These are phyloP conservation scores for Epistrophe eligans DNA, from an alignment of 2,888 invertebrate genomes.

Conservation along the genomic window DNA sequence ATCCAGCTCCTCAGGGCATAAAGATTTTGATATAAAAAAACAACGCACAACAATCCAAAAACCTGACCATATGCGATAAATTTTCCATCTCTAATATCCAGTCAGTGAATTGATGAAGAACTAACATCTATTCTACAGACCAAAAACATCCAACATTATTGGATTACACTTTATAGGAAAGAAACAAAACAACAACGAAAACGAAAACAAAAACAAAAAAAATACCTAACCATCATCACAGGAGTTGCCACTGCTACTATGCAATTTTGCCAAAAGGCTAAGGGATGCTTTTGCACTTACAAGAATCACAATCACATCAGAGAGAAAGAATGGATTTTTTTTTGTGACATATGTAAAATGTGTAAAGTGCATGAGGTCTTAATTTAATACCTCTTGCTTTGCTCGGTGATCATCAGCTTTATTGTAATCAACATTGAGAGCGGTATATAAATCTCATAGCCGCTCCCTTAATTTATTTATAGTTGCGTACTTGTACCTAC, in stretches of 20 bases:
- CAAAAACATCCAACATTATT: conserved; percentile 62
- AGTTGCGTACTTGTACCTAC: conserved; percentile 17
- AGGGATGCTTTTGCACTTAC: conserved; percentile 57
- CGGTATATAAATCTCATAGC: neutral
- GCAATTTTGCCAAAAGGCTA: conserved; percentile 27
- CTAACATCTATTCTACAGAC: neutral
- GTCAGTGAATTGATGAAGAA: neutral
- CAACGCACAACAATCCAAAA: conserved; percentile 40
- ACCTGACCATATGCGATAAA: conserved; percentile 75
- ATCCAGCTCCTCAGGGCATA: conserved; percentile 57
- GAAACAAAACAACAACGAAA: neutral
- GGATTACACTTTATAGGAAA: conserved; percentile 64
- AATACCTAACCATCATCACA: too few relatives aligned
- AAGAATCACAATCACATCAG: conserved; percentile 37
- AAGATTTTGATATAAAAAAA: conserved; percentile 51
- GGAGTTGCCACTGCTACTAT: neutral
- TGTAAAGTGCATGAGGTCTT: conserved; percentile 81
- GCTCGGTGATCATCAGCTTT: conserved; percentile 63
- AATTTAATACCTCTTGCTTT: conserved; percentile 67
- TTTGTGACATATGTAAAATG: conserved; percentile 82
- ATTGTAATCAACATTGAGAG: conserved; percentile 52
- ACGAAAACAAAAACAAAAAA: too few relatives aligned
- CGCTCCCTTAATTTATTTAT: conserved; percentile 28
- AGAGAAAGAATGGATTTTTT: conserved; percentile 62
- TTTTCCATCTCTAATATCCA: conserved; percentile 58